Evolutionary conservation across 2,113 vertebrate species (phyloP), one percentile per base, ranked within the genome.

Genomic region (Pholis gunnellus): DNA sequence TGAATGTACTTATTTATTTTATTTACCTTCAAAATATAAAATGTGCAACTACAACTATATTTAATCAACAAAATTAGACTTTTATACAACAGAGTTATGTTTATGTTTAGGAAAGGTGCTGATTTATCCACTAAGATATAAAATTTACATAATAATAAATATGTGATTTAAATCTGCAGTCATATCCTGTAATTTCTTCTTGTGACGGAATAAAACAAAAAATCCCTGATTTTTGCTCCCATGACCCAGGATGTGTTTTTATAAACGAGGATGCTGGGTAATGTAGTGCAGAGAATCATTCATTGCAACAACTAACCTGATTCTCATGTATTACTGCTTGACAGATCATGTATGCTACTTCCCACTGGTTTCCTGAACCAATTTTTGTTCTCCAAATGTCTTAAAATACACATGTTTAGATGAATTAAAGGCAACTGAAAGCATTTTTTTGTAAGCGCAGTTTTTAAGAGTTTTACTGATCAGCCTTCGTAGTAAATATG

Each of bases 221-320:
- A 44, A 56, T 65, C 27, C 11, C 40, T 42, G 14, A 63, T 46
- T 71, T 40, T 67, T 25, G 15, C 42, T 42, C 17, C 7, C 14
- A 38, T 46, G 20, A 25, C 1, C 9, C 38, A 42, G 42, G 52
- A n/a, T 2, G 27, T 48, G 50, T 40, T 42, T 8, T 9, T 27
- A 61, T 57, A 34, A 15, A 29, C 0, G 3, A 29, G 60, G 56
- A 82, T 73, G 14, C 52, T 87, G 85, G 81, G 72, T 82, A 70
- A 72, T 71, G 64, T 70, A 57, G 78, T 60, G 17, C 25, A 83
- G 54, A 13, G 8, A 10, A 27, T 57, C 54, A 27, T 14, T 13
- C 54, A 57, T 57, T 5, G 10, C n/a, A 25, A 56, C 54, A 27
- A 13, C 13, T 9, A n/a, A 56, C 54, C 9, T 25, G 54, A 57